Conservation (phyloP, 2,888 invertebrate genomes). For the Acanthosoma haemorrhoidale region DNA sequence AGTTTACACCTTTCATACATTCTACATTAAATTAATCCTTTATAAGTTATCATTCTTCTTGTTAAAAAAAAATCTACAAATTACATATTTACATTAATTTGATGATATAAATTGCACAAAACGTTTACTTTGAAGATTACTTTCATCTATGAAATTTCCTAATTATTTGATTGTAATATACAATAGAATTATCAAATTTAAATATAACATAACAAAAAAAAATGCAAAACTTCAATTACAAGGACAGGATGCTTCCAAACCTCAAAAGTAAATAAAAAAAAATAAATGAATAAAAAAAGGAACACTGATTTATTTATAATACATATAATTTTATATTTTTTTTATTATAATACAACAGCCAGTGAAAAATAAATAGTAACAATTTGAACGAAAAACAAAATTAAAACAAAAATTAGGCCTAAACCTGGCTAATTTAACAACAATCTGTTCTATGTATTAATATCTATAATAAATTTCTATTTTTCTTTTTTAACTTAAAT, state of each 20-base stretch:
- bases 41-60: not conserved
- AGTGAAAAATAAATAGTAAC: conserved; percentile 27
- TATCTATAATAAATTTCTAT: conserved; percentile 21
- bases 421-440: conserved; percentile 23
- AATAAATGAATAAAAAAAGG: conserved; percentile 17
- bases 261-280: not conserved
- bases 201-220: not conserved
- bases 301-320: conserved; percentile 30
- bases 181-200: not conserved
- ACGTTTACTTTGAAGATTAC: not conserved
- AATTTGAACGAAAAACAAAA: conserved; percentile 2
- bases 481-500: conserved; percentile 9
- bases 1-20: not conserved
- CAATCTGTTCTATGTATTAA: conserved; percentile 14
- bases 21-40: not conserved
- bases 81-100: conserved; percentile 6
- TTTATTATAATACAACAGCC: conserved; percentile 28
- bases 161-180: not conserved
- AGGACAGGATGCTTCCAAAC: too few relatives aligned
- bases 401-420: conserved; percentile 22
- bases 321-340: conserved; percentile 26
- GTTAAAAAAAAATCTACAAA: conserved; percentile 1
- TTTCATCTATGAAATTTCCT: not conserved
- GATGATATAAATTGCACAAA: conserved; percentile 9
- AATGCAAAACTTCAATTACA: not conserved